Conservation (phyloP, 2,113 vertebrate species). For the Mus spicilegus region DNA sequence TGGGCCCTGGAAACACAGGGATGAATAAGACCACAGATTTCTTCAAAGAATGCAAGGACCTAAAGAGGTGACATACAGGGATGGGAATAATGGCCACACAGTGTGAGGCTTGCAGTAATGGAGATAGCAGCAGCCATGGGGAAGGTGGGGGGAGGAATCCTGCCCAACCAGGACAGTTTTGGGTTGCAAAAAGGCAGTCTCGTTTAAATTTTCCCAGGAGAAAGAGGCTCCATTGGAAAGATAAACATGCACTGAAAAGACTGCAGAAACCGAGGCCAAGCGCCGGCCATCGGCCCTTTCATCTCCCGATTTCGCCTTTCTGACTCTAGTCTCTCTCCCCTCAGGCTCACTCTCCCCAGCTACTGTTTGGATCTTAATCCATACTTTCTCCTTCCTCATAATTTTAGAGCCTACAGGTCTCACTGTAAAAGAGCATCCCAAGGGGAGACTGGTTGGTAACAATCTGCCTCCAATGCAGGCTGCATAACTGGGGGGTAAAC, state of each 20-base stretch:
- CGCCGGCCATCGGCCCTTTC: constrained; percentile 13
- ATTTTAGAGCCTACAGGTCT: neutral
- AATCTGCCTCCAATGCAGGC: neutral
- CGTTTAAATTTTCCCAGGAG: constrained; percentile 45
- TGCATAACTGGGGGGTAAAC: neutral
- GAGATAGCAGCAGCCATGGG: neutral
- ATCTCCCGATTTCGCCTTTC: constrained; percentile 25
- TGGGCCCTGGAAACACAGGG: constrained; percentile 50
- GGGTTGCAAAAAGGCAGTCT: constrained; percentile 57
- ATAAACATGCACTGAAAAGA: constrained; percentile 58
- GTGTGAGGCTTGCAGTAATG: neutral
- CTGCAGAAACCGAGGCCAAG: constrained; percentile 40
- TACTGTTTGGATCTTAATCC: neutral
- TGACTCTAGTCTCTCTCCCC: neutral
- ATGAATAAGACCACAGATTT: constrained; percentile 58
- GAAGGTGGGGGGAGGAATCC: neutral
- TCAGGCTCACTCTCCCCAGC: neutral
- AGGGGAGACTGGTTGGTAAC: neutral
- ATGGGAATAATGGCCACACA: constrained; percentile 44
- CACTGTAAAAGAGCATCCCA: neutral
- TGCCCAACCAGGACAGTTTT: constrained; percentile 25
- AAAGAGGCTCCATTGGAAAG: constrained; percentile 57
- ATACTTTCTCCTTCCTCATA: constrained; percentile 21
- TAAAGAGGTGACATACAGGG: constrained; percentile 45
- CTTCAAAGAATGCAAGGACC: constrained; percentile 57